Conservation (phyloP, 2,888 invertebrate species). For the Pecten maximus region DNA sequence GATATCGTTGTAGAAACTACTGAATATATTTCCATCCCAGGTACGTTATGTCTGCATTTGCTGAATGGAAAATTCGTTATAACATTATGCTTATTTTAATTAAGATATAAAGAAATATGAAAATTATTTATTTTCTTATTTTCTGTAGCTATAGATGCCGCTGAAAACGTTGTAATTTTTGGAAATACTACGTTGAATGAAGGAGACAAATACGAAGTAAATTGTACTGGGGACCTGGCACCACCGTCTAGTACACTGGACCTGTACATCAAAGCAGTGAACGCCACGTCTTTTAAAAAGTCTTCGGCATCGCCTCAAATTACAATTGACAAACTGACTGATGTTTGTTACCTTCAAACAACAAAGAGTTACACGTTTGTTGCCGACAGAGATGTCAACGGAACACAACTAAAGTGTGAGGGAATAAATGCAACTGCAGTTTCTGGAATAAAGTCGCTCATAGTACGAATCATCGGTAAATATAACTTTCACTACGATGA, state of each 20-base stretch:
- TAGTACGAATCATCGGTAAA: background rate
- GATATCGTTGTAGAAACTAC: background rate
- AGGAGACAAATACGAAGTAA: background rate
- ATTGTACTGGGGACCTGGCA: background rate
- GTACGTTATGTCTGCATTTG: background rate
- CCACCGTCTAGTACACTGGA: background rate
- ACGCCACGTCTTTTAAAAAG: background rate
- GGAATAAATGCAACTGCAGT: background rate
- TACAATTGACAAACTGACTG: background rate
- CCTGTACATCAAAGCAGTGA: background rate
- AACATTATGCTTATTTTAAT: too few relatives aligned
- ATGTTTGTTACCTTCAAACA: background rate
- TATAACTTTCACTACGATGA: background rate
- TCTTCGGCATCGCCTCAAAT: background rate
- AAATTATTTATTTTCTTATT: too few relatives aligned
- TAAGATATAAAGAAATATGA: too few relatives aligned
- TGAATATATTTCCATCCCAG: background rate
- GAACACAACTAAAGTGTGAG: background rate
- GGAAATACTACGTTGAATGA: background rate
- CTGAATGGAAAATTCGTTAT: too few relatives aligned
- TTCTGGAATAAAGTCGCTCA: background rate
- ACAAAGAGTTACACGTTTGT: background rate
- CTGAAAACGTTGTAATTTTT: background rate
- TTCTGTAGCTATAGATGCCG: background rate
- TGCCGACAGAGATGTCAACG: background rate